Percentiles rank a stretch among this genome's conserved stretches.
Evolutionary conservation across 2,797 vertebrate genomes (phyloP).

Genomic region (Clarias fuscus): DNA sequence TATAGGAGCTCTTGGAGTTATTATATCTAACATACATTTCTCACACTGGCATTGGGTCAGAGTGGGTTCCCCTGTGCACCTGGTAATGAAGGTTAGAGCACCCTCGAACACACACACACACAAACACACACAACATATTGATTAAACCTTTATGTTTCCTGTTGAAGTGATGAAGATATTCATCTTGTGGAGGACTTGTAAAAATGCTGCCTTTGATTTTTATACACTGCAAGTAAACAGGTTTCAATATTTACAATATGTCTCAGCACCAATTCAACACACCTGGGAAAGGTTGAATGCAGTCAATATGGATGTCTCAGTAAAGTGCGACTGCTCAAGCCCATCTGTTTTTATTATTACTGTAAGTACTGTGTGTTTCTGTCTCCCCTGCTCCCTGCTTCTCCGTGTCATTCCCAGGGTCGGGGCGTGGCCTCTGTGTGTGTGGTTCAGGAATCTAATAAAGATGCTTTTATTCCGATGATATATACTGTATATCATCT

Average conservation of each 20-base stretch:
- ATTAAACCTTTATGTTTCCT: conserved; percentile 24
- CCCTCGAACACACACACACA: not conserved
- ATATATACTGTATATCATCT: not conserved
- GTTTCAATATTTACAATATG: not conserved
- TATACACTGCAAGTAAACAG: conserved; percentile 7
- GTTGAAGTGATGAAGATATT: conserved; percentile 20
- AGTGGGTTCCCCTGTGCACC: not conserved
- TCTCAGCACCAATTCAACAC: not conserved
- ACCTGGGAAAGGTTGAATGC: not conserved
- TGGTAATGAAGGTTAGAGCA: not conserved
- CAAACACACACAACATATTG: not conserved
- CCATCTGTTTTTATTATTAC: not conserved
- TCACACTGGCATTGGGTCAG: conserved; percentile 4
- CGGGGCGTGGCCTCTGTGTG: not conserved
- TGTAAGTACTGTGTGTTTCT: not conserved
- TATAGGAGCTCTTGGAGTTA: conserved; percentile 1
- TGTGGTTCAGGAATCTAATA: not conserved
- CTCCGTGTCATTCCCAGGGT: not conserved
- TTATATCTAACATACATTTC: conserved; percentile 2
- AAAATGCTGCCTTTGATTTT: conserved; percentile 10
- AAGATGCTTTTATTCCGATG: conserved; percentile 5
- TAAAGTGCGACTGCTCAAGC: not conserved
- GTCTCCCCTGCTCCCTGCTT: not conserved
- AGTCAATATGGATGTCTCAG: not conserved
- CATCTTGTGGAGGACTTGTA: conserved; percentile 7